Evolutionary conservation across 2,113 vertebrate genomes (phyloP).

Genomic region (Columba livia): DNA sequence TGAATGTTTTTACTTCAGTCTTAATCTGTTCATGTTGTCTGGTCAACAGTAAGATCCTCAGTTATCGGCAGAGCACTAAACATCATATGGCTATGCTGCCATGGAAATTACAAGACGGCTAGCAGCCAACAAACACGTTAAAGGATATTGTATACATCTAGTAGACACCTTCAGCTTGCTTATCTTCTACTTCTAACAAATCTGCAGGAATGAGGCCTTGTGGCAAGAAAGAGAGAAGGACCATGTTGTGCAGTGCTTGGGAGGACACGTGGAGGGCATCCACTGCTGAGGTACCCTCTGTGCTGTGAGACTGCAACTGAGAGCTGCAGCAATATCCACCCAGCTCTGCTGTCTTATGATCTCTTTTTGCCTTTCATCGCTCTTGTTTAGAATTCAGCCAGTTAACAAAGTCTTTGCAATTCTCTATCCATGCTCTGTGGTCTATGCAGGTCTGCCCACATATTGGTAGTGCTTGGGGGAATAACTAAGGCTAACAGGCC

Average conservation of each 20-base stretch:
- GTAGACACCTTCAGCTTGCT: background rate
- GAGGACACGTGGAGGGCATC: accelerated
- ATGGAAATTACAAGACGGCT: background rate
- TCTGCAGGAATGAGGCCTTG: background rate
- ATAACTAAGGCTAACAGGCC: background rate
- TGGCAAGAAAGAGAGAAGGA: background rate
- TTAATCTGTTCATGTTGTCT: background rate
- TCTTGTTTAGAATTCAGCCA: background rate
- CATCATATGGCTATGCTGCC: background rate
- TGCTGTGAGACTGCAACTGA: background rate
- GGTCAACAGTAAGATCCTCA: background rate
- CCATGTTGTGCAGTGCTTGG: background rate
- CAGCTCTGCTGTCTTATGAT: background rate
- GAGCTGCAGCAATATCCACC: background rate
- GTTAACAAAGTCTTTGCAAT: background rate
- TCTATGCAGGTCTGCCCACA: background rate
- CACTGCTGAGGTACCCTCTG: background rate
- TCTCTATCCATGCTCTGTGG: background rate
- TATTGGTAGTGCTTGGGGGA: background rate
- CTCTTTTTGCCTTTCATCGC: background rate
- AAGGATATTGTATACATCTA: background rate
- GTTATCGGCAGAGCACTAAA: background rate
- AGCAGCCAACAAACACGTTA: background rate
- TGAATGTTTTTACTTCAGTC: background rate
- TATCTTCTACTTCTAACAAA: background rate